phyloP scores from a whole-genome alignment of 2,888 invertebrate species.

The Stegana nigrithorax region DNA sequence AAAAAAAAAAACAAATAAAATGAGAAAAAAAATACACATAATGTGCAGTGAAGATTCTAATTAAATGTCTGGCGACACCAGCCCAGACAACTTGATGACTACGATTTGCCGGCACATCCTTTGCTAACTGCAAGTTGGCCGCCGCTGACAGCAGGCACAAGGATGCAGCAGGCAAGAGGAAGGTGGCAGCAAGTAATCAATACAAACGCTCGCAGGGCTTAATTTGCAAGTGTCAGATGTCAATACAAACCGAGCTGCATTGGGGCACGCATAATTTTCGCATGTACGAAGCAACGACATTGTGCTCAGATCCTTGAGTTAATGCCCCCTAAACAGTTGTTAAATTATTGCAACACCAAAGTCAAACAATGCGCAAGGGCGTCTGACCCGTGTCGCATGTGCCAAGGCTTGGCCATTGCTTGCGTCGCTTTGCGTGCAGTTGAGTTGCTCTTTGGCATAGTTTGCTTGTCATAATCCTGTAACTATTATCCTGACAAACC shows the following conservation, averaged over 20 bases:
- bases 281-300: not conserved
- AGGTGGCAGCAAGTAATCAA: no score
- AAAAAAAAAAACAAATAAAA: not conserved
- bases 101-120: no score
- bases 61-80: not conserved
- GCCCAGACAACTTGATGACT: not conserved
- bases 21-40: not conserved
- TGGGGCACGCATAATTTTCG: slow-evolving; percentile 22
- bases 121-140: no score
- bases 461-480: slow-evolving; percentile 21
- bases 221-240: slow-evolving; percentile 58
- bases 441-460: slow-evolving; percentile 1
- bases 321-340: slow-evolving; percentile 9
- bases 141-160: no score
- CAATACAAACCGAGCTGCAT: slow-evolving; percentile 38
- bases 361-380: not conserved
- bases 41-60: not conserved
- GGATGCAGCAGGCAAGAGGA: no score
- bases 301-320: not conserved
- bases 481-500: slow-evolving; percentile 12
- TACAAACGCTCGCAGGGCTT: slow-evolving; percentile 33
- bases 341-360: slow-evolving; percentile 16
- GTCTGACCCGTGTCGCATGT: not conserved
- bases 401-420: not conserved
- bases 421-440: no score